Conservation (phyloP, 2,113 vertebrate genomes). For the Chitala chitala region DNA sequence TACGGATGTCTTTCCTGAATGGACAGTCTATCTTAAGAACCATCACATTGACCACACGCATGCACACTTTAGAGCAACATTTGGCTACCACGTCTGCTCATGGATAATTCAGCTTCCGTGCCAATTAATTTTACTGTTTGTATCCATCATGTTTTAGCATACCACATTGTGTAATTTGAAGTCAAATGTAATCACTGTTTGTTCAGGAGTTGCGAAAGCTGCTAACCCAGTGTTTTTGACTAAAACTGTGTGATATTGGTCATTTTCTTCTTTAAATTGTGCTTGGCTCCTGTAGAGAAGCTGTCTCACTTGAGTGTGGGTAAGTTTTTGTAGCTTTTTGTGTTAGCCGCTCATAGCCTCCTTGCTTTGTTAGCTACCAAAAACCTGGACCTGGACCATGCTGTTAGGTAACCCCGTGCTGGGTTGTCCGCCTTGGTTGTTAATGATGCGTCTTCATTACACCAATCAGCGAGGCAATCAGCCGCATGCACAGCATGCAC, state of each 20-base stretch:
- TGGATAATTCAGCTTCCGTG: too few relatives aligned
- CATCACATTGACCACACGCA: too few relatives aligned
- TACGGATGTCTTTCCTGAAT: too few relatives aligned
- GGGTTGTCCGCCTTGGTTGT: background rate
- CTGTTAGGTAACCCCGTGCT: background rate
- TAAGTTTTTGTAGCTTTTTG: slow-evolving; percentile 47
- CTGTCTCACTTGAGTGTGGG: slow-evolving; percentile 52
- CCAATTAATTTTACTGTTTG: background rate
- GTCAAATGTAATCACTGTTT: too few relatives aligned
- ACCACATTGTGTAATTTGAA: too few relatives aligned
- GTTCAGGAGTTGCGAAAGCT: too few relatives aligned
- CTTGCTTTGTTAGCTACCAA: slow-evolving; percentile 32
- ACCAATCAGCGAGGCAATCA: too few relatives aligned
- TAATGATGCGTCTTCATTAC: too few relatives aligned
- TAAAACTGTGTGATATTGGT: slow-evolving; percentile 46
- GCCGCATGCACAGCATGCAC: too few relatives aligned
- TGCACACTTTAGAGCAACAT: background rate
- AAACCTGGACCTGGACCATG: background rate
- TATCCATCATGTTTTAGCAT: too few relatives aligned
- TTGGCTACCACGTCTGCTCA: background rate
- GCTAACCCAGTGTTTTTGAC: too few relatives aligned
- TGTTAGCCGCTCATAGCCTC: slow-evolving; percentile 39
- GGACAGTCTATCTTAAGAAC: background rate
- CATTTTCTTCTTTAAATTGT: slow-evolving; percentile 43
- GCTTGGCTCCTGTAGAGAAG: slow-evolving; percentile 50